These are phyloP conservation scores for Nephila pilipes DNA, from an alignment of 1,140 invertebrate species.

Conservation along the genomic window DNA sequence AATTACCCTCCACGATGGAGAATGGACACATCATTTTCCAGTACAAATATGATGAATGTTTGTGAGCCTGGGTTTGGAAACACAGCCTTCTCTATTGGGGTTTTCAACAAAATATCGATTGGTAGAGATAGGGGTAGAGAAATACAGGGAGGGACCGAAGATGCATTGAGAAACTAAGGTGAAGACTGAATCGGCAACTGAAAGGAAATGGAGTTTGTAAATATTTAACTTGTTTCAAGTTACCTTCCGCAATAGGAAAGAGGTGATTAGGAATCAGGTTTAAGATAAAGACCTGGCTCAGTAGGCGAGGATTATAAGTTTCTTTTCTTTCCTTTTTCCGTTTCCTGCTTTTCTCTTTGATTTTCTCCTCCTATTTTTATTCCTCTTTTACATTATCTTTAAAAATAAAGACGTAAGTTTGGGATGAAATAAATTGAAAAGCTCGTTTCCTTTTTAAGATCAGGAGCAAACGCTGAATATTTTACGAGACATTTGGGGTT, in stretches of 20 bases:
- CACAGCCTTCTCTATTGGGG: not conserved
- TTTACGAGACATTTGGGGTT: not conserved
- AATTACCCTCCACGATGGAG: conserved; percentile 65
- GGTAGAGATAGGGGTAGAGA: conserved; percentile 25
- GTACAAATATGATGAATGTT: conserved; percentile 76
- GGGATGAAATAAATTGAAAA: conserved; percentile 47
- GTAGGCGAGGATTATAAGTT: conserved; percentile 66
- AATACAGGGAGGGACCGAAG: not conserved
- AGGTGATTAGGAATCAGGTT: conserved; percentile 57
- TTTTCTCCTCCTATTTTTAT: conserved; percentile 16
- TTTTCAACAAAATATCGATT: conserved; percentile 75
- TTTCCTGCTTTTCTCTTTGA: conserved; percentile 22
- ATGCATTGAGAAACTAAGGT: conserved; percentile 5
- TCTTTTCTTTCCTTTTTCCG: not conserved
- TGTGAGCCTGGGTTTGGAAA: conserved; percentile 56
- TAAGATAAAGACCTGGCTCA: conserved; percentile 60
- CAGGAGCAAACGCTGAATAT: conserved; percentile 31
- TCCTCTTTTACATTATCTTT: conserved; percentile 40
- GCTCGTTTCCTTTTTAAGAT: not conserved
- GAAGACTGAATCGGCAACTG: conserved; percentile 63
- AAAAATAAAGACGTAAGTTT: conserved; percentile 30
- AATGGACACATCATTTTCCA: conserved; percentile 77
- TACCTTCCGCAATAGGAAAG: conserved; percentile 65
- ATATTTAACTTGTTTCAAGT: conserved; percentile 76
- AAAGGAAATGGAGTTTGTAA: conserved; percentile 76